phyloP scores from a whole-genome alignment of 2,888 invertebrate species.

The Galeruca laticollis region DNA sequence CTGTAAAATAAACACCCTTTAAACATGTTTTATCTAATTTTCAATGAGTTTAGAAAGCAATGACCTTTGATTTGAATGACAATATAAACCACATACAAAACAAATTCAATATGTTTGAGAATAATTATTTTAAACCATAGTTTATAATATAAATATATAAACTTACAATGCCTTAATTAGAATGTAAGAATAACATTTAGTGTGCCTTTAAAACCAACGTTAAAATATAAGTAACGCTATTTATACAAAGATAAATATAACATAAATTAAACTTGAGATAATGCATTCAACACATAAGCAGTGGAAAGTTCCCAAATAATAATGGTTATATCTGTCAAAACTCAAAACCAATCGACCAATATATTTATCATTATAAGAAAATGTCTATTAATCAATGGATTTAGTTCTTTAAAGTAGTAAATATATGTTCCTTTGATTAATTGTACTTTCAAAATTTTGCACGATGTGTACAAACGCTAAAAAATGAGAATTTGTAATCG shows the following conservation, averaged over 20 bases:
- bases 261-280: background rate
- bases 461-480: background rate
- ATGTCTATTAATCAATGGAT: background rate
- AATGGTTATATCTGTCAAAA: background rate
- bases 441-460: background rate
- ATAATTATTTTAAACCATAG: no score
- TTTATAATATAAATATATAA: no score
- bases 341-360: slow-evolving; percentile 9
- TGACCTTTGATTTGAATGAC: no score
- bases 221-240: background rate
- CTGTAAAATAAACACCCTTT: no score
- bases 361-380: background rate
- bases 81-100: no score
- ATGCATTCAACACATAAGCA: background rate
- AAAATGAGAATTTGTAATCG: background rate
- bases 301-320: slow-evolving; percentile 4
- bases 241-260: background rate
- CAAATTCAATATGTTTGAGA: no score
- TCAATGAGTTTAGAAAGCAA: no score
- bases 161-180: no score
- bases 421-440: background rate
- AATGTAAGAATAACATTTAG: no score
- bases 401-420: background rate
- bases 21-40: no score
- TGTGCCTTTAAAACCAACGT: no score